Evolutionary conservation across 2,888 invertebrate genomes (phyloP).

Genomic region (Fissipunctia ypsillon): DNA sequence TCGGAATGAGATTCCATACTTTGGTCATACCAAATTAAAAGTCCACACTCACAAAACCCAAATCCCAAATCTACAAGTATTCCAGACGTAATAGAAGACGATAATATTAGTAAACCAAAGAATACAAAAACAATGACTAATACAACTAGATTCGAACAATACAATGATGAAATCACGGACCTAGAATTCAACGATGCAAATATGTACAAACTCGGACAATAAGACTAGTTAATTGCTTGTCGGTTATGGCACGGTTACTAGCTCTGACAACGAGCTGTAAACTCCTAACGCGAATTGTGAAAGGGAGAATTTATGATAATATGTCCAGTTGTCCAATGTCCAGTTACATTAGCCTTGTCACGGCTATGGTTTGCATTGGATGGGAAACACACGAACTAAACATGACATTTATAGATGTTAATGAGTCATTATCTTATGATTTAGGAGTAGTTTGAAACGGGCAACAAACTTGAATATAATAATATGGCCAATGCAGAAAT

Average conservation of each 20-base stretch:
- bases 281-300: slow-evolving; percentile 37
- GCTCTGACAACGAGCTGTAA: slow-evolving; percentile 49
- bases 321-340: slow-evolving; percentile 41
- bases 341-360: slow-evolving; percentile 37
- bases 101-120: neutral
- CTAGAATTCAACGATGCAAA: slow-evolving; percentile 32
- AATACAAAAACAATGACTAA: slow-evolving; percentile 9
- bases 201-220: slow-evolving; percentile 21
- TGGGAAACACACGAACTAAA: slow-evolving; percentile 29
- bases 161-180: slow-evolving; percentile 34
- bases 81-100: neutral
- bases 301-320: slow-evolving; percentile 45
- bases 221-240: slow-evolving; percentile 44
- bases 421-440: slow-evolving; percentile 42
- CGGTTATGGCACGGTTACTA: slow-evolving; percentile 31
- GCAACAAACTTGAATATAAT: neutral
- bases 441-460: neutral
- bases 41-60: neutral
- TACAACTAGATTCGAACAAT: neutral
- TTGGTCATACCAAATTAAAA: slow-evolving; percentile 4
- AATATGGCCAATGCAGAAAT: neutral
- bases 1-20: slow-evolving; percentile 35
- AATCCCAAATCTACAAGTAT: neutral
- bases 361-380: slow-evolving; percentile 29
- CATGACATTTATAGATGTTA: slow-evolving; percentile 36